Evolutionary conservation across 2,888 invertebrate genomes (phyloP).

Genomic region (Liposcelis brunnea): DNA sequence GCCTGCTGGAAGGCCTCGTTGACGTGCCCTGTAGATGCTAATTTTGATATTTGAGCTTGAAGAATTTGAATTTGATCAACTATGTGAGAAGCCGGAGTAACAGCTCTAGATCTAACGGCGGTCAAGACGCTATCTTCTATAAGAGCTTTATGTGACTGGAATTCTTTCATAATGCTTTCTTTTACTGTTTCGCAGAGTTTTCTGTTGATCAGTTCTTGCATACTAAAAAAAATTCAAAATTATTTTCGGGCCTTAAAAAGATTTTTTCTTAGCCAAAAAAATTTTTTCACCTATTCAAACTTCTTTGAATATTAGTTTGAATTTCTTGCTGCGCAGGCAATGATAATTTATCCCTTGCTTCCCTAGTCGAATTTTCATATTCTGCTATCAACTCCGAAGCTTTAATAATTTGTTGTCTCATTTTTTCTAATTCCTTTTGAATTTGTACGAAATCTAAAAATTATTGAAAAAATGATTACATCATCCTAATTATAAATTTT

Average conservation of each 20-base stretch:
- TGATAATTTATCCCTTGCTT: slow-evolving; percentile 22
- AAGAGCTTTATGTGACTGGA: slow-evolving; percentile 39
- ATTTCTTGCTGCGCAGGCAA: slow-evolving; percentile 17
- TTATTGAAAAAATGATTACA: not conserved
- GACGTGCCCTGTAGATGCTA: slow-evolving; percentile 51
- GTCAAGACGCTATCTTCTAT: slow-evolving; percentile 39
- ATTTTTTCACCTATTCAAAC: slow-evolving; percentile 25
- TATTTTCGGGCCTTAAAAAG: not conserved
- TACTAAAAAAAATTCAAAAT: slow-evolving; percentile 6
- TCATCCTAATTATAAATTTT: too few relatives aligned
- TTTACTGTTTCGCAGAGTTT: slow-evolving; percentile 23
- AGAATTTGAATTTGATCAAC: slow-evolving; percentile 36
- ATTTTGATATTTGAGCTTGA: slow-evolving; percentile 48
- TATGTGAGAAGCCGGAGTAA: slow-evolving; percentile 51
- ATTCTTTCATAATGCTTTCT: slow-evolving; percentile 29
- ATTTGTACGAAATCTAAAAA: slow-evolving; percentile 11
- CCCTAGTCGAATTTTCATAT: slow-evolving; percentile 27
- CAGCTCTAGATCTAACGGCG: slow-evolving; percentile 49
- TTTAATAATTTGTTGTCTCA: slow-evolving; percentile 1
- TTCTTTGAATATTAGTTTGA: slow-evolving; percentile 21
- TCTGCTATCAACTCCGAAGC: not conserved
- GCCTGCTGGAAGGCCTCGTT: slow-evolving; percentile 82
- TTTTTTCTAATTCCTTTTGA: slow-evolving; percentile 11
- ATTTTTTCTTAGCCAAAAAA: slow-evolving; percentile 6
- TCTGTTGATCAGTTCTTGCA: slow-evolving; percentile 11